Evolutionary conservation across 2,888 invertebrate genomes (phyloP), one percentile per base, ranked within the genome.

Genomic region (Andrena chrysosceles): DNA sequence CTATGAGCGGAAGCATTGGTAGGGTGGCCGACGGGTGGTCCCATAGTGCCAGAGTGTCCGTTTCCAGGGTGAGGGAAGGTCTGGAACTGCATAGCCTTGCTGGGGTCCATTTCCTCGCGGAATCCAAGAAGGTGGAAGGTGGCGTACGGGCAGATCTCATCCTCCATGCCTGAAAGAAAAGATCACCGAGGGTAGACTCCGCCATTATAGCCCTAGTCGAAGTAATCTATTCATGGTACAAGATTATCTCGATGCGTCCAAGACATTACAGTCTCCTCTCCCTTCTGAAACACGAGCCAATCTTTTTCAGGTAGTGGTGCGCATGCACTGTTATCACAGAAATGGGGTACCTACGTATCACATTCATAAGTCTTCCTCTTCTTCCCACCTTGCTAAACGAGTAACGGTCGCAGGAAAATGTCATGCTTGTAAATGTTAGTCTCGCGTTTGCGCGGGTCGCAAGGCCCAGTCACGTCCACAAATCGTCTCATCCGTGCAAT

Each of bases 101-200:
- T 97, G 64, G 98, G 98, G 94, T 98, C 98, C 98, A 98, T 98
- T 95, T 98, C 98, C 94, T 98, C 98, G 91, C 98, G 97, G 97
- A 98, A 98, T 89, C 98, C 98, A 77, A 98, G 96, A 92, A 98
- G 95, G 94, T 99, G 98, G 97, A 99, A 99, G 59, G 99, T 99
- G 8, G 99, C 99, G 95, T 99, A 99, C 60, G 99, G 99, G 95
- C 98, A 98, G 94, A 99, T 98, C 94, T 99, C 98, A 93, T 98
- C 98, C 94, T 99, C 98, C 97, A 98, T 98, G 94, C 98, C 98
- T 97, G 95, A 81, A 94, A 92, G 88, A 86, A 80, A 81, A 52
- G 48, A 93, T 89, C 80, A 84, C 77, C 73, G 78, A 88, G 90
- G 92, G 91, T 93, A 93, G 93, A 93, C 77, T 82, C 88, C 84